Evolutionary conservation across 2,797 vertebrate species (phyloP).

Genomic region (Syngnathus acus): DNA sequence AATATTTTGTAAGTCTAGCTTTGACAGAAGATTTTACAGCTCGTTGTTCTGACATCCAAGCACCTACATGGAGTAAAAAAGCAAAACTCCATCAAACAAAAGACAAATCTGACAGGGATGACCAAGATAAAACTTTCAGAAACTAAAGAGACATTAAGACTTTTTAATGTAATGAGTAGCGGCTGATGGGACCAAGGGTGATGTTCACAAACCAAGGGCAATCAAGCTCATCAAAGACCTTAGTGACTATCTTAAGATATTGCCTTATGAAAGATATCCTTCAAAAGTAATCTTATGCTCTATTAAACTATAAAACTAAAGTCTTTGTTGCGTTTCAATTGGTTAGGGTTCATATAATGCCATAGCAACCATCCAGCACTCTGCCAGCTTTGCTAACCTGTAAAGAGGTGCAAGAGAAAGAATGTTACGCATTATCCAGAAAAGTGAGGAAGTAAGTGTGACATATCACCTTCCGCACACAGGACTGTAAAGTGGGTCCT

Average conservation of each 20-base stretch:
- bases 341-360: background rate
- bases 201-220: conserved; percentile 23
- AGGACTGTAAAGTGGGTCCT: background rate
- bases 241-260: conserved; percentile 21
- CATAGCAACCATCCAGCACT: background rate
- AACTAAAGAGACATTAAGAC: background rate
- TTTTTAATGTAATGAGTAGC: conserved; percentile 12
- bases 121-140: conserved; percentile 12
- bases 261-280: conserved; percentile 38
- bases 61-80: background rate
- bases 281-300: conserved; percentile 9
- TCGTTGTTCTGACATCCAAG: background rate
- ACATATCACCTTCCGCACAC: background rate
- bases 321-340: background rate
- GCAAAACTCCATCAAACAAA: conserved; percentile 10
- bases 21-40: background rate
- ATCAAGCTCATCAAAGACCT: conserved; percentile 25
- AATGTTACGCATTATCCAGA: background rate
- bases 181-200: conserved; percentile 28
- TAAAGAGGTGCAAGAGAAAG: background rate
- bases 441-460: background rate
- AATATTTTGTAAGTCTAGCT: background rate
- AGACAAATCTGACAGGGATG: conserved; percentile 7
- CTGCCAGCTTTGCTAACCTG: too few species aligned
- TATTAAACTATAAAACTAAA: background rate